Conservation (phyloP, 2,797 vertebrate species). For the Sebastes goodei region DNA sequence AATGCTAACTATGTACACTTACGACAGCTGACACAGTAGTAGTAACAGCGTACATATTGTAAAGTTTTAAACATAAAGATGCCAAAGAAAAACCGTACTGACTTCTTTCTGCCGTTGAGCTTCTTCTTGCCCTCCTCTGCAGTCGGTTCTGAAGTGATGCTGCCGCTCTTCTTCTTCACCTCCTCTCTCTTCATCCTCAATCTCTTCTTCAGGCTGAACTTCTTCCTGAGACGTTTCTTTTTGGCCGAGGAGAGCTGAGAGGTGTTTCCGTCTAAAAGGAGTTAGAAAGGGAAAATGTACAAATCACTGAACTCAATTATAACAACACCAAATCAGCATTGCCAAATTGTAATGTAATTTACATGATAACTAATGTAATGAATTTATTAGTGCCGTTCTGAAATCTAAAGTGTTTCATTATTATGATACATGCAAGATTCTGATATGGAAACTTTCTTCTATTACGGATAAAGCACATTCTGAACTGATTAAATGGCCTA, state of each 20-base stretch:
- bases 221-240: constrained; percentile 54
- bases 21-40: not conserved
- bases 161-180: not conserved
- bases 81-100: not conserved
- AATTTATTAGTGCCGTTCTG: too few relatives aligned
- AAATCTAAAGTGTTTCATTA: too few relatives aligned
- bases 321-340: not conserved
- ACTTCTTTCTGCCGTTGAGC: constrained; percentile 26
- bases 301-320: not conserved
- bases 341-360: too few relatives aligned
- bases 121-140: not conserved
- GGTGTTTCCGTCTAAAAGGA: not conserved
- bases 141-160: not conserved
- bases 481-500: too few relatives aligned
- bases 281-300: not conserved
- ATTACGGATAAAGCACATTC: too few relatives aligned
- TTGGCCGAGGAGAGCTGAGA: constrained; percentile 1
- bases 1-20: too few relatives aligned
- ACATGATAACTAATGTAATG: too few relatives aligned
- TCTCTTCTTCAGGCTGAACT: constrained; percentile 38
- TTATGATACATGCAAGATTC: too few relatives aligned
- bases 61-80: not conserved
- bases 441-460: too few relatives aligned
- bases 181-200: not conserved
- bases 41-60: not conserved